Evolutionary conservation across 2,888 invertebrate species (phyloP).

Genomic region (Theretra japonica): DNA sequence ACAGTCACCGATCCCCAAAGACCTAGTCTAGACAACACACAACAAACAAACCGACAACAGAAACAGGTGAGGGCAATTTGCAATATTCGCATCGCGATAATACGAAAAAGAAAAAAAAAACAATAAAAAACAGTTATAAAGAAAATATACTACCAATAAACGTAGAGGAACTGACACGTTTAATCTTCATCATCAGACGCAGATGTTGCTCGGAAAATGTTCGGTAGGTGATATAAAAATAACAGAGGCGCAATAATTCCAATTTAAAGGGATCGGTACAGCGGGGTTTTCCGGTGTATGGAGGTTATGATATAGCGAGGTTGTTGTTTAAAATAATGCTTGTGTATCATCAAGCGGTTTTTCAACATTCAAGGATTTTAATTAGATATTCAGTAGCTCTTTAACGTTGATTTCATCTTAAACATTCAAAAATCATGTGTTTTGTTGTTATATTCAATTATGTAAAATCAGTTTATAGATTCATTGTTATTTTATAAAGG

Average conservation of each 20-base stretch:
- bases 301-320: constrained; percentile 7
- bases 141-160: constrained; percentile 48
- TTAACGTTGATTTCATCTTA: neutral
- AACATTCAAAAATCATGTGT: no score
- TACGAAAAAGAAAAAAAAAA: constrained; percentile 34
- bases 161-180: constrained; percentile 40
- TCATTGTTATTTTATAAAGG: no score
- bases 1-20: no score
- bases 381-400: no score
- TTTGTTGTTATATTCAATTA: no score
- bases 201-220: constrained; percentile 50
- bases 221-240: constrained; percentile 65
- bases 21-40: neutral
- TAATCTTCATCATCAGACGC: constrained; percentile 44
- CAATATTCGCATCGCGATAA: constrained; percentile 14
- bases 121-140: constrained; percentile 38
- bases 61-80: constrained; percentile 13
- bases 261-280: constrained; percentile 27
- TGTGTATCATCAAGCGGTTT: neutral
- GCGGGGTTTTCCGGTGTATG: neutral
- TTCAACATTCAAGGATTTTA: no score
- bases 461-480: no score
- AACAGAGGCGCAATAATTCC: constrained; percentile 31
- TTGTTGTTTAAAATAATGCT: neutral
- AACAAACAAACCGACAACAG: neutral